Conservation (phyloP, 2,797 vertebrate species). For the Pangasius larnaudii region DNA sequence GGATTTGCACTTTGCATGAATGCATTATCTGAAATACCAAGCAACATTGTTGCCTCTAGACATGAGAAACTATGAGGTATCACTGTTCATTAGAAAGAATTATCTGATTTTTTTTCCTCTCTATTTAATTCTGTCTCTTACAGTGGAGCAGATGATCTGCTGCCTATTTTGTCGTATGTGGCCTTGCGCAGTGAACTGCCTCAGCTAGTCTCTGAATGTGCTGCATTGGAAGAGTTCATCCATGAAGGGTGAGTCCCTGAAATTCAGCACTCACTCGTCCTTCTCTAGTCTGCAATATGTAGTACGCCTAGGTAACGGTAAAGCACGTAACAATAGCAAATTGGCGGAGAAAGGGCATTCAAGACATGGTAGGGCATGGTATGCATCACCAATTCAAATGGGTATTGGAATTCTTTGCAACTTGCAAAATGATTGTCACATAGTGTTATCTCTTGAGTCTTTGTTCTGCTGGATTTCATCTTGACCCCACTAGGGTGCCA, state of each 20-base stretch:
- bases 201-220: slow-evolving; percentile 91
- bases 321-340: not conserved
- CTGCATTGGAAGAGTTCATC: slow-evolving; percentile 93
- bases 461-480: slow-evolving; percentile 4
- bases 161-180: slow-evolving; percentile 93
- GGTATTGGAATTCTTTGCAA: not conserved
- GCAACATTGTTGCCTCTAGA: not conserved
- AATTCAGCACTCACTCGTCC: not conserved
- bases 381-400: not conserved
- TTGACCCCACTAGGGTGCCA: slow-evolving; percentile 13
- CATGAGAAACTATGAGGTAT: not conserved
- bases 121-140: not conserved
- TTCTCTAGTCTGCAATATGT: slow-evolving; percentile 7
- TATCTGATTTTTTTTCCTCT: not conserved
- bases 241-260: slow-evolving; percentile 86
- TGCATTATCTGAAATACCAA: not conserved
- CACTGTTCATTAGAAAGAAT: not conserved
- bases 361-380: not conserved
- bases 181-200: slow-evolving; percentile 85
- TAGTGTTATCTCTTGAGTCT: not conserved
- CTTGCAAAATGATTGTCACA: not conserved
- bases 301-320: not conserved
- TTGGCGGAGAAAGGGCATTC: not conserved
- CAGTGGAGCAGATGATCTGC: slow-evolving; percentile 91
- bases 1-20: slow-evolving; percentile 63